Conservation (phyloP, 2,113 vertebrate species). For the Istiophorus platypterus region DNA sequence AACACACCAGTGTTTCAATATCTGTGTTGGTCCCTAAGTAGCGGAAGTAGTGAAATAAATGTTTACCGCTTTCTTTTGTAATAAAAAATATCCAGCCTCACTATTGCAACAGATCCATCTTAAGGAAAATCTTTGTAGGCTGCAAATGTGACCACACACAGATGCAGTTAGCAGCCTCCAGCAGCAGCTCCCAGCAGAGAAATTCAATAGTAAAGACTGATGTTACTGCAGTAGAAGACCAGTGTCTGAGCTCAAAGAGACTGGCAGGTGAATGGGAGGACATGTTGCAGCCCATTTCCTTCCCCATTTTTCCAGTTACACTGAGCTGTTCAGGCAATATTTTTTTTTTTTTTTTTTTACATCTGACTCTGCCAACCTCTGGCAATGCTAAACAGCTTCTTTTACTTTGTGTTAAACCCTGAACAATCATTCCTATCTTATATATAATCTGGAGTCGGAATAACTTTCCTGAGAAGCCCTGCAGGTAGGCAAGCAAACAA, state of each 20-base stretch:
- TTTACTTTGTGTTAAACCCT: background rate
- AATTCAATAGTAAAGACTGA: conserved; percentile 47
- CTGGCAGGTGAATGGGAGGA: conserved; percentile 16
- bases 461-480: background rate
- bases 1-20: background rate
- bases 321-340: background rate
- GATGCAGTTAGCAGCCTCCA: background rate
- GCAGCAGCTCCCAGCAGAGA: conserved; percentile 9
- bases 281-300: conserved; percentile 15
- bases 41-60: background rate
- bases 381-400: background rate
- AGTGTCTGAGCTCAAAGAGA: conserved; percentile 5
- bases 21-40: background rate
- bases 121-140: background rate
- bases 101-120: background rate
- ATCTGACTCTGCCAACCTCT: background rate
- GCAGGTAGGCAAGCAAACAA: background rate
- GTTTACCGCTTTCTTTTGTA: background rate
- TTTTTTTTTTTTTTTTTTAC: no score
- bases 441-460: background rate
- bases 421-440: background rate
- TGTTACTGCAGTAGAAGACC: conserved; percentile 30
- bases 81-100: background rate
- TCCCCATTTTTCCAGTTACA: conserved; percentile 3
- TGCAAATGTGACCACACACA: conserved; percentile 2